phyloP scores from a whole-genome alignment of 2,888 invertebrate genomes.

The Reticulitermes lucifugus region DNA sequence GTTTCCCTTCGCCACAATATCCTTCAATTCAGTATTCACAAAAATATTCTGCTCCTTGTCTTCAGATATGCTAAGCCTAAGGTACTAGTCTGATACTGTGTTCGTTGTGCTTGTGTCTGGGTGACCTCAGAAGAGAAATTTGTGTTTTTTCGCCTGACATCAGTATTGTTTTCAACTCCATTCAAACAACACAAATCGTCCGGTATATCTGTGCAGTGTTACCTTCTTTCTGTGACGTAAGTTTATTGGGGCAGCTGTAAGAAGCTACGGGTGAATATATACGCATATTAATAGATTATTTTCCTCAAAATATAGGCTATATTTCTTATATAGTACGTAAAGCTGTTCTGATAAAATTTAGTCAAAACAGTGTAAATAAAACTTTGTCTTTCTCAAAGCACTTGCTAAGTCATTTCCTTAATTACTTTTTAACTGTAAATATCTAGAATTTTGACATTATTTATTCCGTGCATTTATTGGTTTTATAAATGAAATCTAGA shows the following conservation, averaged over 20 bases:
- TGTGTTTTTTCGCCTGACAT: background rate
- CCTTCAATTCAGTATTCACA: slow-evolving; percentile 8
- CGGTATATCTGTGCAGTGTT: background rate
- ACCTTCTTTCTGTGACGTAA: background rate
- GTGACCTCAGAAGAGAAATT: slow-evolving; percentile 11
- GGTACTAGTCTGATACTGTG: background rate
- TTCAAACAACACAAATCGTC: background rate
- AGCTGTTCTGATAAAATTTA: too few relatives aligned
- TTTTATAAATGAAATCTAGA: too few relatives aligned
- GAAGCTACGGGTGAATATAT: background rate
- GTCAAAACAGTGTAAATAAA: too few relatives aligned
- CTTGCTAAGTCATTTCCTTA: too few relatives aligned
- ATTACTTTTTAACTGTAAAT: too few relatives aligned
- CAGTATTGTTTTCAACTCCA: slow-evolving; percentile 5
- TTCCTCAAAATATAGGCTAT: too few relatives aligned
- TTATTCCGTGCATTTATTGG: too few relatives aligned
- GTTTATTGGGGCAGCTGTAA: background rate
- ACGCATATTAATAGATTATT: too few relatives aligned
- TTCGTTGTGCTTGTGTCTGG: background rate
- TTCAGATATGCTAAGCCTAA: background rate
- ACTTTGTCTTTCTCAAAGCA: too few relatives aligned
- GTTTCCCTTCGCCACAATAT: background rate
- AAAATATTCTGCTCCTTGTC: background rate
- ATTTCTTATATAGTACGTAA: too few relatives aligned
- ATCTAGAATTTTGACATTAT: too few relatives aligned